phyloP scores from a whole-genome alignment of 2,113 vertebrate genomes.

The Sminthopsis crassicaudata region DNA sequence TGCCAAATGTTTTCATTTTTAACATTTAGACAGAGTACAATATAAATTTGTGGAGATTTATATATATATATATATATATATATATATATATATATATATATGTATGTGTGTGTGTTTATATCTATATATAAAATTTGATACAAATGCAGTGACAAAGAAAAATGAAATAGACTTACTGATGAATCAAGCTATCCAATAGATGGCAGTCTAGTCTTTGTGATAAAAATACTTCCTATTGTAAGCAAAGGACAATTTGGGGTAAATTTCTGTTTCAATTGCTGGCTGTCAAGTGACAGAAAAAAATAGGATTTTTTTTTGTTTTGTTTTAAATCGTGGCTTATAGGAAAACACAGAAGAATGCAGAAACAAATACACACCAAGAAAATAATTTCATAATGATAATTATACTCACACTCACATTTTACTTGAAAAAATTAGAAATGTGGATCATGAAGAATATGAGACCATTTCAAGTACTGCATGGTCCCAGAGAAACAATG shows the following conservation, averaged over 20 bases:
- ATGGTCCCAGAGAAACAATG: neutral
- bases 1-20: neutral
- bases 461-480: neutral
- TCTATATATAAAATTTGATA: neutral
- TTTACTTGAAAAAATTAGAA: constrained; percentile 14
- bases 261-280: constrained; percentile 73
- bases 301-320: constrained; percentile 56
- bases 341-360: constrained; percentile 57
- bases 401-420: neutral
- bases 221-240: neutral
- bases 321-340: constrained; percentile 59
- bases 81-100: too few species aligned
- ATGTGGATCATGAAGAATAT: neutral
- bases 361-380: neutral
- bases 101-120: too few species aligned
- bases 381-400: neutral
- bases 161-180: neutral
- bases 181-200: constrained; percentile 71
- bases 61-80: too few species aligned
- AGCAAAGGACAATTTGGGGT: constrained; percentile 36
- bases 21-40: neutral
- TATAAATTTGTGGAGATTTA: neutral
- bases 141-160: constrained; percentile 14
- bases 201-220: constrained; percentile 77
- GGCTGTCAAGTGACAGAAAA: constrained; percentile 42